Evolutionary conservation across 2,888 invertebrate species (phyloP).

Genomic region (Lepidocyrtoides sp.): DNA sequence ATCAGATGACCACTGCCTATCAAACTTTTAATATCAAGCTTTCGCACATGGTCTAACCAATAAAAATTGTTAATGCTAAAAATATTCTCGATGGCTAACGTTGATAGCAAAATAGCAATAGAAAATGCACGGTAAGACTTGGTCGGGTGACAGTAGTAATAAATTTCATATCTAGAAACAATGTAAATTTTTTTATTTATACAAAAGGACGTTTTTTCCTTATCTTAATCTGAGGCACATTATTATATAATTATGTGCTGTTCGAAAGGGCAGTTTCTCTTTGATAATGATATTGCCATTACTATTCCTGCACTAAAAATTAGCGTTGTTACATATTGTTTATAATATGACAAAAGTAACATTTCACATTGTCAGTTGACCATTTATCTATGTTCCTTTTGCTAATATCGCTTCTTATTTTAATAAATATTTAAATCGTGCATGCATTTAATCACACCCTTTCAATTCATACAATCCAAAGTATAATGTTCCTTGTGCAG

Average conservation of each 20-base stretch:
- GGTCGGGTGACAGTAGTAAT: slow-evolving; percentile 5
- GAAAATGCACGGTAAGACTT: neutral
- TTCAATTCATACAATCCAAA: neutral
- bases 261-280: too few species aligned
- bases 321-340: neutral
- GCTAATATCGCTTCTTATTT: neutral
- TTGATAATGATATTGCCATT: too few species aligned
- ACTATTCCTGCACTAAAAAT: too few species aligned
- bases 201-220: slow-evolving; percentile 4
- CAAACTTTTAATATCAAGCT: neutral
- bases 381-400: too few species aligned
- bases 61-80: neutral
- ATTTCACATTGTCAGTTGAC: neutral
- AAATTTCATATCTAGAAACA: slow-evolving; percentile 18
- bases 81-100: neutral
- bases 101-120: neutral
- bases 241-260: neutral
- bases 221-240: neutral
- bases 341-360: neutral
- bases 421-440: neutral
- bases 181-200: neutral
- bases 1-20: neutral
- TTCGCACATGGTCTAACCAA: neutral
- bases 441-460: neutral
- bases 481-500: neutral